Conservation (phyloP, 2,113 vertebrate genomes). For the Pteruthius melanotis region DNA sequence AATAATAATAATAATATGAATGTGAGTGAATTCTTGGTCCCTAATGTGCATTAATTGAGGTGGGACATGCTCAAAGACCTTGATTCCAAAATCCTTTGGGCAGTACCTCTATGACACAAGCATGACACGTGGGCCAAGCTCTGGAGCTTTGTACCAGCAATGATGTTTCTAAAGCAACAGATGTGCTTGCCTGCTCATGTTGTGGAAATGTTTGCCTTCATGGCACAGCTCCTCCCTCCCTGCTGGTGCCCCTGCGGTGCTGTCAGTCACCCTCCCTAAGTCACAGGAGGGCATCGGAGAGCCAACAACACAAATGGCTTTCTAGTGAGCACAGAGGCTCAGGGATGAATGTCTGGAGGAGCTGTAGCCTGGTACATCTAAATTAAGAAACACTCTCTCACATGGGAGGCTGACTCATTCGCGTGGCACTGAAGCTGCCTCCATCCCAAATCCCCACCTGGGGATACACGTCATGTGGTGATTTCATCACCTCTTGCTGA, state of each 20-base stretch:
- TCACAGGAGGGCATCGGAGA: neutral
- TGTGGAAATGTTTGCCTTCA: neutral
- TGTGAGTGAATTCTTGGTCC: neutral
- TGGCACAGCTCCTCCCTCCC: neutral
- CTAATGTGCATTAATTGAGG: neutral
- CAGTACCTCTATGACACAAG: neutral
- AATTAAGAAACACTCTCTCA: neutral
- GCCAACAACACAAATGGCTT: neutral
- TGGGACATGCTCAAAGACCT: neutral
- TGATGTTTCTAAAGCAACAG: neutral
- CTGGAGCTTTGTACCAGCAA: neutral
- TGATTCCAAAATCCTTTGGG: neutral
- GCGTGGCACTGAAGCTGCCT: fast-evolving
- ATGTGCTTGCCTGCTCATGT: neutral
- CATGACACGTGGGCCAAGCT: neutral
- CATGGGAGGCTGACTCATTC: neutral
- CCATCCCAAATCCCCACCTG: neutral
- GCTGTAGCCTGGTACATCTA: neutral
- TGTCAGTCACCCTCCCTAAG: neutral
- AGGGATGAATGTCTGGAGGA: neutral
- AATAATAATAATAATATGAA: neutral
- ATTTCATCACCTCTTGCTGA: neutral
- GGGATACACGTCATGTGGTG: fast-evolving
- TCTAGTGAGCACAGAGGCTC: neutral
- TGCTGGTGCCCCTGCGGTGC: fast-evolving